phyloP scores from a whole-genome alignment of 2,113 vertebrate genomes.

The Cisticola juncidis region DNA sequence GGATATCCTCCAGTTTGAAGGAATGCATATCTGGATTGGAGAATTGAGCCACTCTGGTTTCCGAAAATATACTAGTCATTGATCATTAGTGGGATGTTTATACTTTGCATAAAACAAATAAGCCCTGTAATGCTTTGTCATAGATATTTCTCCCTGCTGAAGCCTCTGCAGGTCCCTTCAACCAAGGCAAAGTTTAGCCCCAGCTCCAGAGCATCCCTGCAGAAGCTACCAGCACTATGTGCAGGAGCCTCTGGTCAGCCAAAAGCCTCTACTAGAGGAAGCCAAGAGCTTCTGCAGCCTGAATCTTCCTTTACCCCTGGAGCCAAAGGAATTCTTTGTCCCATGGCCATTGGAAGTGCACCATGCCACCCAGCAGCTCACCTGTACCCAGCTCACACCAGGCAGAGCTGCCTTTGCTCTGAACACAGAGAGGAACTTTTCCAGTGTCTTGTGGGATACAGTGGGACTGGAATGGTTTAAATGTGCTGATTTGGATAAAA shows the following conservation, averaged over 20 bases:
- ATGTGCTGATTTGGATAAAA: neutral
- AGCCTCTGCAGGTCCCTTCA: neutral
- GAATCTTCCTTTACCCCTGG: neutral
- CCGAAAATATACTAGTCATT: neutral
- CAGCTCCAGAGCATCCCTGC: neutral
- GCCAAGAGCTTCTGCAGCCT: constrained; percentile 42
- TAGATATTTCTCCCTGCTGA: neutral
- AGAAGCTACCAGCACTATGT: neutral
- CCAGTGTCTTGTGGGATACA: neutral
- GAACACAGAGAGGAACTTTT: neutral
- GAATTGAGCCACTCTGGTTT: neutral
- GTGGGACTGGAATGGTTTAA: neutral
- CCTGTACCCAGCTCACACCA: neutral
- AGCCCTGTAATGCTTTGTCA: neutral
- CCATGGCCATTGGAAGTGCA: neutral
- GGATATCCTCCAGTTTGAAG: neutral
- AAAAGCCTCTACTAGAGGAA: constrained; percentile 11
- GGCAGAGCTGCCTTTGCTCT: neutral
- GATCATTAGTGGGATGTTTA: neutral
- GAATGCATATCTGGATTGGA: neutral
- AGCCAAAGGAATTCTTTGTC: neutral
- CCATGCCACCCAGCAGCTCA: neutral
- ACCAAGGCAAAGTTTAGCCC: neutral
- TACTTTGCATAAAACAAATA: neutral
- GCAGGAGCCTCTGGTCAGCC: neutral